phyloP scores from a whole-genome alignment of 2,113 vertebrate genomes.

The Aegithalos caudatus region DNA sequence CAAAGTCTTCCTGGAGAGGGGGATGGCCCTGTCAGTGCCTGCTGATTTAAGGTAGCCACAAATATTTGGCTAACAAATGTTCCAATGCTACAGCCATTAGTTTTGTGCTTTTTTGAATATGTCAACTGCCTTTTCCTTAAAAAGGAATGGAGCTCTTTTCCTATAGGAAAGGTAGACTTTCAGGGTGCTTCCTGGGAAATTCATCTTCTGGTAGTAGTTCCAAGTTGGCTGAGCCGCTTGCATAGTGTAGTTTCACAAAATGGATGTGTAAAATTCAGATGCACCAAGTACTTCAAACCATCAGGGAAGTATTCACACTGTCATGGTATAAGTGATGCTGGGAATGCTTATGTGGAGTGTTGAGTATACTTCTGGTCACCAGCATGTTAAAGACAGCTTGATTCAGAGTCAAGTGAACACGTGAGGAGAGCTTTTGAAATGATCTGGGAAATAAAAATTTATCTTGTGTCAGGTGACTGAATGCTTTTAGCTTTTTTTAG shows the following conservation, averaged over 20 bases:
- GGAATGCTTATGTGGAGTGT: neutral
- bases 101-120: neutral
- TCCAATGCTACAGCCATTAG: neutral
- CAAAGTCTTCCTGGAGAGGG: neutral
- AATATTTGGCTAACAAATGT: neutral
- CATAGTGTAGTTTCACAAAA: neutral
- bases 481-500: slow-evolving; percentile 39
- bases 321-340: neutral
- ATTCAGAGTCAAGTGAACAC: neutral
- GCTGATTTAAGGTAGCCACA: neutral
- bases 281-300: neutral
- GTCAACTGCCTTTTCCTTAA: neutral
- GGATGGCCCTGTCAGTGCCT: neutral
- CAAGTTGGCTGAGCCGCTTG: neutral
- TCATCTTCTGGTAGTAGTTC: neutral
- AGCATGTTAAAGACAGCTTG: neutral
- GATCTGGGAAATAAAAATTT: neutral
- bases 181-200: neutral
- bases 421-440: neutral
- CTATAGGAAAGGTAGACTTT: neutral
- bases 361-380: neutral
- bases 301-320: neutral
- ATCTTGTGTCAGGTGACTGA: slow-evolving; percentile 1
- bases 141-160: neutral
- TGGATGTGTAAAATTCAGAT: neutral